Evolutionary conservation across 2,113 vertebrate species (phyloP).

Genomic region (Boulengeromyrus knoepffleri): DNA sequence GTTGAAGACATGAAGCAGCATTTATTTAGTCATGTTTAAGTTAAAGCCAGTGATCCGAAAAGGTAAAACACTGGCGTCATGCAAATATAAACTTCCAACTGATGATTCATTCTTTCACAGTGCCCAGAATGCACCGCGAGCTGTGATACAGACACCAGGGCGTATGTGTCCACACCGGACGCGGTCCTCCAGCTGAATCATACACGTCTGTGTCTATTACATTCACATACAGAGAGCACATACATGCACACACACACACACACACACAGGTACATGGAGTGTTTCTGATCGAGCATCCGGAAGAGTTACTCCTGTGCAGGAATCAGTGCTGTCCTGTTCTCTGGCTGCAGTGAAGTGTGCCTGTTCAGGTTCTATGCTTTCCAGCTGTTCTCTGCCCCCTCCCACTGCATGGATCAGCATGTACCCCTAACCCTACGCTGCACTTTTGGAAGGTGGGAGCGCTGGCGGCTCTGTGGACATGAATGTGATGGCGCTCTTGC

Average conservation of each 20-base stretch:
- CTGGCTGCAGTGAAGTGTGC: not conserved
- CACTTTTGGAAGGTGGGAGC: not conserved
- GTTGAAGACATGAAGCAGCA: not conserved
- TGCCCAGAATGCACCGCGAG: not conserved
- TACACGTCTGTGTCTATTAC: not conserved
- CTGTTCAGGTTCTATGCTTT: not conserved
- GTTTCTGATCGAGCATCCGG: not conserved
- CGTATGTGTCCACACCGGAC: not conserved
- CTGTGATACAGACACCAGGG: not conserved
- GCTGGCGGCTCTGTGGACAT: not conserved
- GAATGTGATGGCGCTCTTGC: constrained; percentile 7
- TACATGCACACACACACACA: not conserved
- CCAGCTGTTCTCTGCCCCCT: not conserved
- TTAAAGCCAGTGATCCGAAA: not conserved
- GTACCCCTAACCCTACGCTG: not conserved
- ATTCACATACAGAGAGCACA: not conserved
- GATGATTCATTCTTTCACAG: not conserved
- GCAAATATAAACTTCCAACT: not conserved
- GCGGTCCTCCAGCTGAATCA: not conserved
- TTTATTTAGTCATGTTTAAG: not conserved
- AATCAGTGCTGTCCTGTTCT: not conserved
- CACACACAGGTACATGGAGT: not conserved
- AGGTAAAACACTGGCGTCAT: not conserved
- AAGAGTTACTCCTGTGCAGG: not conserved
- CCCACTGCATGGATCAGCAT: not conserved